Base-by-base conservation (phyloP, 1,140 invertebrate species). In the Rhyacophila brunnea region DNA sequence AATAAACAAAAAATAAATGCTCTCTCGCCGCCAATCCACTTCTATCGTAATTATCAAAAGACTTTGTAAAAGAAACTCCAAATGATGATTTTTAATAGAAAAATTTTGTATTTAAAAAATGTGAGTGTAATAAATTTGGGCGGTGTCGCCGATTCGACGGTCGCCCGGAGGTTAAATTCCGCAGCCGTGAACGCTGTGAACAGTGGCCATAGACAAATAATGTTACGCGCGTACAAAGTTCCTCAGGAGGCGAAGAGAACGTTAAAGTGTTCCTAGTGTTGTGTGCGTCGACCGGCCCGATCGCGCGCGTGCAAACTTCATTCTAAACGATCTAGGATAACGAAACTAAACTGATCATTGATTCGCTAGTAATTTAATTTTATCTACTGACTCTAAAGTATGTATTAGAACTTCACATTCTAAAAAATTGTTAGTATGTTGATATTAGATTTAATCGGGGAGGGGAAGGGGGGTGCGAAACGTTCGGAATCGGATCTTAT, bases 241-340 rank as follows among this genome's bases (percentile, higher is more conserved):
- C 63, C 63, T 65, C 55, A 57, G 43, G 50, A 58, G 58, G 57
- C 58, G 61, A 64, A 60, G 54, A 60, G 58, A 64, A 59, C 42
- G 51, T 48, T 32, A 28, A 28, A 58, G 50, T 60, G 62, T 64
- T 64, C 62, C 62, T 56, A 60, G 57, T 56, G 56, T 56, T 34
- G 40, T 38, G 55, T 49, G 50, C 50, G 50, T 17, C 44, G 23
- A 28, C 23, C 23, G 23, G 23, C 23, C 23, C 23, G 23, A 28
- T 28, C 23, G 23, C 23, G 23, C 23, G 23, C 23, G 47, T 46
- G 60, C 46, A 53, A 49, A 48, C 44, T 64, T 65, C 58, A 61
- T 65, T 65, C 63, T 60, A 65, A 65, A 64, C 57, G 58, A 61
- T 58, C 61, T 65, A 65, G 58, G 55, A 52, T 54, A 49, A 28